Base-by-base conservation (phyloP, 2,113 vertebrate genomes). In the Oryzias celebensis region DNA sequence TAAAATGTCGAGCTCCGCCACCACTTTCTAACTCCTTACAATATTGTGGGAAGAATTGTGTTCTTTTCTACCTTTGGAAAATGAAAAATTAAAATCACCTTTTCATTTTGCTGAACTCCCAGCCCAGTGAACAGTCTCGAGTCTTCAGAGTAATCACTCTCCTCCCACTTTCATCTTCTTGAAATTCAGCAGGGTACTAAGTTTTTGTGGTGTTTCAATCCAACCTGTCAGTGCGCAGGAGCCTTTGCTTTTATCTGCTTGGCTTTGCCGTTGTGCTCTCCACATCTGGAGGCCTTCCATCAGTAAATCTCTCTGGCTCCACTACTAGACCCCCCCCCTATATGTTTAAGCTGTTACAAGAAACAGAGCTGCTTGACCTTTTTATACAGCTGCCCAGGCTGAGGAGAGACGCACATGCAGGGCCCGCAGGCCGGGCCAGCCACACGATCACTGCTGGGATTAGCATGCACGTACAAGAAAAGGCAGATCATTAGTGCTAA, bases 231-330 rank as follows among this genome's bases (percentile, higher is more conserved):
- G 80, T 68, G 58, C 5, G 67, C 43, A 31, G 72, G 81, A 80
- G 78, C 58, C 49, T 75, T 89, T 62, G 73, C 89, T 92, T 92
- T 92, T 89, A 92, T 92, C 90, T 88, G 71, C 71, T 66, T 75
- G 56, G 78, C 67, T 55, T 73, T 69, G 64, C 84, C 47, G 73
- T 50, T 59, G 73, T 70, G 70, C 68, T 78, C 78, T 73, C 72
- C 82, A 91, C 92, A 93, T 93, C 91, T 92, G 92, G 91, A 90
- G 81, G 70, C 82, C 78, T 78, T 91, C 85, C 77, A 84, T 86
- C 81, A 70, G 79, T 89, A 90, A 91, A 90, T 89, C 90, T 91
- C 85, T 53, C 62, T 49, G 70, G 80, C 84, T 90, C 84, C 81
- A 64, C 60, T 82, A 36, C 71, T 62, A 52, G 72, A 83, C 76